Base-by-base conservation (phyloP, 2,797 vertebrate species). In the Synanceia verrucosa region DNA sequence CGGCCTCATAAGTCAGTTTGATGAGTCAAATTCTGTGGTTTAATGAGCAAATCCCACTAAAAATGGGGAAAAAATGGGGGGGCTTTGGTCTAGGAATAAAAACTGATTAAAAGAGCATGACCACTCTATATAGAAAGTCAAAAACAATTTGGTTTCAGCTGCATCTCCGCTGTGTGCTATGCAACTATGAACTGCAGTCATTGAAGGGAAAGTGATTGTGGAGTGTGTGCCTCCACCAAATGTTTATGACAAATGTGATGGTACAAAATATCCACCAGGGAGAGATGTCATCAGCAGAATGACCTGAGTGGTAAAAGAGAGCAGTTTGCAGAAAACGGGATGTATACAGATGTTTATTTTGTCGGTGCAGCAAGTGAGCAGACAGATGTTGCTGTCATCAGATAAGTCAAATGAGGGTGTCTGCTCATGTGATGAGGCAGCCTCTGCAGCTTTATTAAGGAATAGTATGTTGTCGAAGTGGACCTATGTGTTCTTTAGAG, bases 401-500 rank as follows among this genome's bases (percentile, higher is more conserved):
- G 47, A 74, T 37, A 16, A 60, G 60, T 61, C 43, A 24, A 5
- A 23, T 48, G 70, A 69, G 65, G 55, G 70, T 5, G 71, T 66
- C 55, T 84, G 70, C 55, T 71, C 9, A n/a, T 43, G 56, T 58
- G 43, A 68, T 37, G 18, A 77, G 76, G 60, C 29, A 1, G 33
- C 58, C 73, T 69, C 52, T 52, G 53, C 70, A 87, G 86, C 81
- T 88, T 86, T 86, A 87, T 76, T 60, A 60, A 64, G 76, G 69
- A 77, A 62, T n/a, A 56, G 82, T 71, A 71, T 71, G 78, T 83
- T 63, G 80, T 80, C 24, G 23, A 78, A 87, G 76, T 86, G 90
- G 88, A 92, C 89, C 91, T 91, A 89, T 84, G 60, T 76, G 66
- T 76, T 82, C 65, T 67, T 29, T 24, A 66, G 70, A 87, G 51